Base-by-base conservation (phyloP, 2,113 vertebrate genomes). In the Catharus bicknelli region DNA sequence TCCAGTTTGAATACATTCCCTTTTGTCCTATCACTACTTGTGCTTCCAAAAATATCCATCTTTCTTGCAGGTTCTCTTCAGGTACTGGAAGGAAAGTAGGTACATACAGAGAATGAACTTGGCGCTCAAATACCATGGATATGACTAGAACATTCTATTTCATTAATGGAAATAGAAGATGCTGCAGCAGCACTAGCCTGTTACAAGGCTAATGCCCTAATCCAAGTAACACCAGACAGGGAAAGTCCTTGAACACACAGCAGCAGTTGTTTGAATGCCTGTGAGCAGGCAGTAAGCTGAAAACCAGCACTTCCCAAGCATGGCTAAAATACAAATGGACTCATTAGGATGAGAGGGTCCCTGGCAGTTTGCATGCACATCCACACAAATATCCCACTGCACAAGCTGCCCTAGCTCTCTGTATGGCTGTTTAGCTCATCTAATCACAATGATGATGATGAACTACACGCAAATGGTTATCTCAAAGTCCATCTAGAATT, bases 311-410 rank as follows among this genome's bases (percentile, higher is more conserved):
- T 48, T 43, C 34, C 50, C 57, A 16, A 64, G 67, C 4, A 10
- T 34, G 59, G 70, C 54, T 91, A 10, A 63, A 93, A 79, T 45
- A 84, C 70, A 76, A 66, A 68, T 11, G 36, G n/a, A 3, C 16
- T 87, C 62, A 14, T 62, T 26, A 67, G 0, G 20, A 27, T 0
- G 20, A 89, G 51, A 59, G 3, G 2, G 45, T 27, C 54, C 2
- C 27, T 1, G 4, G 11, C 10, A 66, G 55, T 36, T 5, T 1
- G 10, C 0, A 0, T 45, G 93, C 45, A 34, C 19, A 29, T 43
- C 40, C 74, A 72, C 36, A 55, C 63, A 23, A 26, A 34, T 3
- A 55, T 3, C n/a, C 5, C n/a, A 14, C 3, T 11, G 77, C 61
- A 69, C 61, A 42, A n/a, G 13, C 11, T 45, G 30, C 42, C 58